These are phyloP conservation scores for Pyralis farinalis DNA, from an alignment of 2,888 invertebrate species.

Conservation along the genomic window DNA sequence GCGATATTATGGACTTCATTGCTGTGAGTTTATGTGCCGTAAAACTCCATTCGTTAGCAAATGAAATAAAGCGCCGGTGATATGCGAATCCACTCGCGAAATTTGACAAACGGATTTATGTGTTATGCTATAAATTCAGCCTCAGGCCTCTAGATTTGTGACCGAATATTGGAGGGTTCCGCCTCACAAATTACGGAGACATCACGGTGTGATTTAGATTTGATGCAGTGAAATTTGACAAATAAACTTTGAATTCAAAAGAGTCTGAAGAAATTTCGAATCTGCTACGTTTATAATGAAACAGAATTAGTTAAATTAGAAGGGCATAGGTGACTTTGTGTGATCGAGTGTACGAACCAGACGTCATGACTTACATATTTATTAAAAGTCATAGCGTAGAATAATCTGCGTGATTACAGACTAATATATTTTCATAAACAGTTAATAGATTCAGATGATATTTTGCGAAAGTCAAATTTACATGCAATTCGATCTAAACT, in stretches of 20 bases:
- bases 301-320: too few species aligned
- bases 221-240: not conserved
- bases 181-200: slow-evolving; percentile 7
- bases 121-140: slow-evolving; percentile 22
- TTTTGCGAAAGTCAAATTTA: too few species aligned
- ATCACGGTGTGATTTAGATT: not conserved
- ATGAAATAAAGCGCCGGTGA: slow-evolving; percentile 38
- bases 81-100: slow-evolving; percentile 24
- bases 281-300: too few species aligned
- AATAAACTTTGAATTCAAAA: not conserved
- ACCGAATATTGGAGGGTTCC: slow-evolving; percentile 7
- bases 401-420: too few species aligned
- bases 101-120: slow-evolving; percentile 32
- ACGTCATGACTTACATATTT: too few species aligned
- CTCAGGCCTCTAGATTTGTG: slow-evolving; percentile 12
- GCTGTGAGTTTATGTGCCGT: slow-evolving; percentile 43
- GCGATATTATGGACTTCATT: slow-evolving; percentile 28
- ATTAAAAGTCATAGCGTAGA: too few species aligned
- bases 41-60: slow-evolving; percentile 42
- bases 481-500: too few species aligned
- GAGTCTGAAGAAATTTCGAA: too few species aligned
- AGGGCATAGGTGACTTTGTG: too few species aligned
- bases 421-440: too few species aligned
- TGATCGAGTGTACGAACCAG: too few species aligned
- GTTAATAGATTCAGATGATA: too few species aligned